Evolutionary conservation across 2,888 invertebrate genomes (phyloP), one percentile per base, ranked within the genome.

Genomic region (Scaptomyza cyrtandrae): DNA sequence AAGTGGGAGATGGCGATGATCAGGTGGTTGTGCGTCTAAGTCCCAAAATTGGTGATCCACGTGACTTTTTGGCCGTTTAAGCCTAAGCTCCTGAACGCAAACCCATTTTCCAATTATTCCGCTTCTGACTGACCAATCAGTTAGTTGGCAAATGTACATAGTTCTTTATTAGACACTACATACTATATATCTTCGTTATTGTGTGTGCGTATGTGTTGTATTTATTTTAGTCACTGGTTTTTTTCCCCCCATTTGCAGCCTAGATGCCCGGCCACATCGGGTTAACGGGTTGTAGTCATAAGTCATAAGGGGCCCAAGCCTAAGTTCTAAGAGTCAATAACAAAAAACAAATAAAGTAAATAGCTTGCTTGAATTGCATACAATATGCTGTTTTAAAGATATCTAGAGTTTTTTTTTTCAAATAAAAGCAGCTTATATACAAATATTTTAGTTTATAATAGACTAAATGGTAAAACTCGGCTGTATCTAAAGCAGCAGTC

Each of bases 11-110:
- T 76, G 96, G 96, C 24, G 95, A 94, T 41, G 94, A 94, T 71
- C 95, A 95, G 92, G 95, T 97, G 0, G 96, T 96, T 83, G 94
- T 97, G 78, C 94, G 96, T 84, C 95, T 97, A 81, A 95, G 96
- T 78, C 97, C 97, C 0, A 96, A 96, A 92, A 93, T 95, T 44
- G 97, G 97, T 0, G 96, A 97, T 91, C 95, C 96, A 24, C 94
- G 95, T 75, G 94, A 95, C 92, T 97, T 97, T 90, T 91, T 96
- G 77, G 94, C 95, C 33, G 95, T 97, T 5, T 95, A 93, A 65
- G 94, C 16, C 1, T 2, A 4, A 1, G 7, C 10, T 13, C 24
- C 33, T 33, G 3, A 14, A n/a, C n/a, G 1, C 6, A 11, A 3
- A 29, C 10, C 5, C 29, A 16, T 19, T 9, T 43, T 39, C 13